Conservation (phyloP, 2,888 invertebrate genomes). For the Thumatha senex region DNA sequence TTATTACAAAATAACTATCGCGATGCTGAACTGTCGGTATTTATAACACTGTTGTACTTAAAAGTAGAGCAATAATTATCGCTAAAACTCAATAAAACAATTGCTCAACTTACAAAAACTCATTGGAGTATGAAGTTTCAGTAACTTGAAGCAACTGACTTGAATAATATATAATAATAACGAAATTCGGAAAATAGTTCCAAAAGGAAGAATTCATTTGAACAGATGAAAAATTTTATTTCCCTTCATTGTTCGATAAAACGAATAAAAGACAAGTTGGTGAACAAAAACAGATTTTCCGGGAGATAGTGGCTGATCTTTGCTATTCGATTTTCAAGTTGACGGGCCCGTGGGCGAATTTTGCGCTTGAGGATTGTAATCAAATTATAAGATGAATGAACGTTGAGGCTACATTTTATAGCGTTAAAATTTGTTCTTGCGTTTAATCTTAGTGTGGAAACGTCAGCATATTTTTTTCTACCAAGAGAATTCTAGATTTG, state of each 20-base stretch:
- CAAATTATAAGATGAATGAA: conserved; percentile 16
- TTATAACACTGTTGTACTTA: too few species aligned
- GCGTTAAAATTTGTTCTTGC: not conserved
- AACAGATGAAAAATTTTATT: conserved; percentile 27
- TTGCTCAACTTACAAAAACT: conserved; percentile 20
- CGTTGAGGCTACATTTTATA: not conserved
- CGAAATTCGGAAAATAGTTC: conserved; percentile 34
- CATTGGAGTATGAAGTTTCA: too few species aligned
- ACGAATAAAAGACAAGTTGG: conserved; percentile 35
- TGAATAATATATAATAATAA: too few species aligned
- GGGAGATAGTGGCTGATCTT: conserved; percentile 29
- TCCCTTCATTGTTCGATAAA: conserved; percentile 22
- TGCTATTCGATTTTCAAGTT: conserved; percentile 23
- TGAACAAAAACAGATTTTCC: conserved; percentile 25
- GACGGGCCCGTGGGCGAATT: conserved; percentile 20
- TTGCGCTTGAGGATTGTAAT: conserved; percentile 11
- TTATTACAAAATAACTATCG: too few species aligned
- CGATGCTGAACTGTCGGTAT: too few species aligned
- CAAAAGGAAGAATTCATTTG: conserved; percentile 21
- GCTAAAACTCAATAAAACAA: conserved; percentile 18
- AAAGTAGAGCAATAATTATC: not conserved
- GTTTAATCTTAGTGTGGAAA: not conserved
- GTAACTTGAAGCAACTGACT: conserved; percentile 23
- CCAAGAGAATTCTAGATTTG: too few species aligned
- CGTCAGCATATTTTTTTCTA: not conserved